These are phyloP conservation scores for Scaptomyza flava DNA, from an alignment of 2,888 invertebrate genomes.

Conservation along the genomic window DNA sequence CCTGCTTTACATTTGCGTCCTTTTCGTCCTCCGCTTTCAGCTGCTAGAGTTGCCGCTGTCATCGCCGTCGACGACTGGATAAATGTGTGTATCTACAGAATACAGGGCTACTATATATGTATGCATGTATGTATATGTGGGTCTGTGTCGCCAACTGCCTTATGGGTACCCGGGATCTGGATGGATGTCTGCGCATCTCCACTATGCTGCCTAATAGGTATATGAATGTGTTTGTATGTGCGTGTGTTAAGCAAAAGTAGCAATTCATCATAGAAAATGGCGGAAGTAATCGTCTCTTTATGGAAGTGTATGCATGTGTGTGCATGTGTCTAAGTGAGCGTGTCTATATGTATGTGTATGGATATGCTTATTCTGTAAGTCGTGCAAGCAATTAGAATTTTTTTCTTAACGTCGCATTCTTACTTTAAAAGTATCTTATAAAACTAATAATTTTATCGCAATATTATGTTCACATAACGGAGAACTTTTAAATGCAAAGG, in stretches of 20 bases:
- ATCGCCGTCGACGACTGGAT: conserved; percentile 74
- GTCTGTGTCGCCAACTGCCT: conserved; percentile 57
- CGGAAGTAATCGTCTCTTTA: conserved; percentile 78
- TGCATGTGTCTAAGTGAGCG: conserved; percentile 41
- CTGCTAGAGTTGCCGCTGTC: conserved; percentile 63
- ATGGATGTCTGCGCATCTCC: conserved; percentile 70
- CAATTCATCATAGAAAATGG: conserved; percentile 84
- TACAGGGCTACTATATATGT: conserved; percentile 11
- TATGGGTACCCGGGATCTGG: conserved; percentile 22
- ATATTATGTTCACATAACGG: too few relatives aligned
- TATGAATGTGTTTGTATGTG: conserved; percentile 11
- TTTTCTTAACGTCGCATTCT: conserved; percentile 14
- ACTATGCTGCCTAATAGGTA: conserved; percentile 50
- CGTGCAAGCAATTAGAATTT: conserved; percentile 39
- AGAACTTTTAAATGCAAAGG: too few relatives aligned
- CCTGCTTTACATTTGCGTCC: conserved; percentile 65
- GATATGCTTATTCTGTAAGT: conserved; percentile 30
- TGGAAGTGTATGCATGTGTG: conserved; percentile 41
- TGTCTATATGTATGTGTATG: conserved; percentile 12
- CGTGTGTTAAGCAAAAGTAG: conserved; percentile 71
- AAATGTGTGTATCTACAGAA: conserved; percentile 66
- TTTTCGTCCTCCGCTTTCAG: conserved; percentile 49
- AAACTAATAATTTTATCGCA: too few relatives aligned
- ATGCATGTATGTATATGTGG: conserved; percentile 23
- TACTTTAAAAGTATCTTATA: too few relatives aligned